Conservation (phyloP, 1,140 invertebrate genomes). For the Gonatopus flavifemur region DNA sequence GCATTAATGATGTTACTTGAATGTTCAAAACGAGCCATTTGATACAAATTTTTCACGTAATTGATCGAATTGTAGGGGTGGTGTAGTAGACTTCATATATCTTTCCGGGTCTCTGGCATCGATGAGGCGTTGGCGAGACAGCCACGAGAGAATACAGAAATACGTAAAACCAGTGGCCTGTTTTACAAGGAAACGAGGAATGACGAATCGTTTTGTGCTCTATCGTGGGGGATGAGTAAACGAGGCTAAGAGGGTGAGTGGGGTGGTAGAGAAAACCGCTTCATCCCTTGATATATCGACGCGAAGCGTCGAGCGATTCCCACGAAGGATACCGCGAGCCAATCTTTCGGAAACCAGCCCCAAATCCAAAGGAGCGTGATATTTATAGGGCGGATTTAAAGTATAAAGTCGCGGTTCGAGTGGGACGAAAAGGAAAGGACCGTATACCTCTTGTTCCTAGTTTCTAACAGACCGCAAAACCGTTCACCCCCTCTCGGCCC, state of each 20-base stretch:
- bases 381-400: conserved; percentile 60
- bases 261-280: no score
- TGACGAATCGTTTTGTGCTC: conserved; percentile 47
- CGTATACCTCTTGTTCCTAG: conserved; percentile 44
- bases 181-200: conserved; percentile 41
- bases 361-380: conserved; percentile 57
- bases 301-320: conserved; percentile 55
- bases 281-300: conserved; percentile 58
- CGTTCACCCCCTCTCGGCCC: conserved; percentile 1
- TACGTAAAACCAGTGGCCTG: conserved; percentile 40
- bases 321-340: conserved; percentile 57
- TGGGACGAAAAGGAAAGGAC: no score
- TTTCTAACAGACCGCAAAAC: conserved; percentile 45
- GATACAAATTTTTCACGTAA: no score
- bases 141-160: conserved; percentile 12
- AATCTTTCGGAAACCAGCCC: conserved; percentile 60
- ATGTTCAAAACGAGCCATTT: no score
- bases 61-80: no score
- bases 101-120: conserved; percentile 14
- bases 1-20: no score
- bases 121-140: conserved; percentile 24
- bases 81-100: conserved; percentile 12
- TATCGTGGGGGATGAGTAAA: conserved; percentile 35
- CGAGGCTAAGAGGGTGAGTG: no score
- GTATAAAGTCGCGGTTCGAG: conserved; percentile 54